phyloP scores from a whole-genome alignment of 2,797 vertebrate species.

The Centroberyx gerrardi region DNA sequence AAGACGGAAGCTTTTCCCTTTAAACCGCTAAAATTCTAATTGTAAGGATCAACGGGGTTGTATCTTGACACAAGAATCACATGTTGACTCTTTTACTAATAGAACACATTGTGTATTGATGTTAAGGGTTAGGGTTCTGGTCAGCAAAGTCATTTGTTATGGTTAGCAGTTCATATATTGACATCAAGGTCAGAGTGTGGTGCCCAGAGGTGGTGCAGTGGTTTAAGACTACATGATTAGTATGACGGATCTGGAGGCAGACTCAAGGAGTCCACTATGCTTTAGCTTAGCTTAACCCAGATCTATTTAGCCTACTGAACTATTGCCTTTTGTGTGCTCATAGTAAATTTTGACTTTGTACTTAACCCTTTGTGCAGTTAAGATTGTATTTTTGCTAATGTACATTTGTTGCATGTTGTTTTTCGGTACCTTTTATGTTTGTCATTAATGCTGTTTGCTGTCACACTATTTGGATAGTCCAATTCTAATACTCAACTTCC shows the following conservation, averaged over 20 bases:
- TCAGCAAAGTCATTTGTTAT: constrained; percentile 37
- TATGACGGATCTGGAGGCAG: not conserved
- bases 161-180: constrained; percentile 26
- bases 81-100: constrained; percentile 24
- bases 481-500: no score
- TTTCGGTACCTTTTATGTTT: no score
- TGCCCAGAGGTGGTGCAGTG: not conserved
- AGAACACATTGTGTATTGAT: constrained; percentile 30
- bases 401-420: no score
- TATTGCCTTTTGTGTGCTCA: no score
- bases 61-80: constrained; percentile 13
- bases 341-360: no score
- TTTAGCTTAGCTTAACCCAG: no score
- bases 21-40: constrained; percentile 10
- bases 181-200: constrained; percentile 7
- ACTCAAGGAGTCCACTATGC: no score
- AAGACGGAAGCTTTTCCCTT: constrained; percentile 2
- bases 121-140: not conserved
- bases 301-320: no score
- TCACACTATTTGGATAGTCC: no score
- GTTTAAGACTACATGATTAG: not conserved
- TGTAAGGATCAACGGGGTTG: not conserved
- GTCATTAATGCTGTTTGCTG: no score
- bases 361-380: no score
- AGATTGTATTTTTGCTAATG: no score